Base-by-base conservation (phyloP, 2,113 vertebrate species). In the Corydoras maculifer region DNA sequence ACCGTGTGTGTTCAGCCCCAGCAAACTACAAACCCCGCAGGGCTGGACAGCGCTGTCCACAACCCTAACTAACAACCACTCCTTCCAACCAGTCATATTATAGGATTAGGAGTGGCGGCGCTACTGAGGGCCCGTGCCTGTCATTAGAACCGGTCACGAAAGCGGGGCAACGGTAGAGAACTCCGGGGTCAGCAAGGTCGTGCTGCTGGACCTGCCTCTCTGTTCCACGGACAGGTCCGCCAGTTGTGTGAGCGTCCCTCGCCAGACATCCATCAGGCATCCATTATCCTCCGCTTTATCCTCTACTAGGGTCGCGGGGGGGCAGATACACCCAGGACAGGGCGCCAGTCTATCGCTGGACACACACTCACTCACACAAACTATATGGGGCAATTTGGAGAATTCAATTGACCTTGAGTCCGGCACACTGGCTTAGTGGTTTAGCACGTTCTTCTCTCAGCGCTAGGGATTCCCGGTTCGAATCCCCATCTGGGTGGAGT, bases 221-320 rank as follows among this genome's bases (percentile, higher is more conserved):
- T 51, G 76, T 68, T 74, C 59, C 53, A 65, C 18, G 31, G 77
- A 58, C 53, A 30, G 67, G 48, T 15, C 11, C 13, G 10, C 25
- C 18, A 31, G 57, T 51, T 66, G 62, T 64, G 30, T 8, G 65
- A 71, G 55, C 68, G 25, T 9, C 76, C 62, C 35, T 71, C 62
- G 59, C 15, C 73, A 48, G 25, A 8, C 49, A 70, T 79, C 77
- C 80, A 73, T 74, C 67, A 2, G 2, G 18, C 18, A 25, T 25
- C 18, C 18, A 1, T 25, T 25, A 25, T 25, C 18, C 18, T 25
- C 2, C 18, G 2, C 18, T 25, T 25, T 25, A 25, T 25, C 18
- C 18, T 25, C 1, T 25, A 25, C 18, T 25, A 25, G 18, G 18
- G 18, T 25, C 18, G 1, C 18, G 18, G 18, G 18, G 18, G 18